Evolutionary conservation across 2,113 vertebrate genomes (phyloP).

Genomic region (Garra rufa): DNA sequence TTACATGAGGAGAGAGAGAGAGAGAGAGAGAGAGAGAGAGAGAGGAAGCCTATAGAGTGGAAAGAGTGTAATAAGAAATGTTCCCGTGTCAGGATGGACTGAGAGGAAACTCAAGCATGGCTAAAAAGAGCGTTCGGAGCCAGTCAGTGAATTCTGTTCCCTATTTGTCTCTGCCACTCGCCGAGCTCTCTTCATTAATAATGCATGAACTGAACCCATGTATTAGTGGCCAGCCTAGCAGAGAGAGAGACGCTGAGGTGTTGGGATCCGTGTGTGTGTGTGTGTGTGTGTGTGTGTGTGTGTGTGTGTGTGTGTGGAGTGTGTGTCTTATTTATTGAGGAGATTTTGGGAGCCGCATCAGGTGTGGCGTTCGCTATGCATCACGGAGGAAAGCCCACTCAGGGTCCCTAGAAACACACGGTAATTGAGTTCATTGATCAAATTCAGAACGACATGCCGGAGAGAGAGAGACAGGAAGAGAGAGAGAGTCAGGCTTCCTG

Average conservation of each 20-base stretch:
- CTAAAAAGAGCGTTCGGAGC: constrained; percentile 97
- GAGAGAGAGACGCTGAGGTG: constrained; percentile 82
- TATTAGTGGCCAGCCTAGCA: constrained; percentile 96
- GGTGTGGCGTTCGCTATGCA: constrained; percentile 76
- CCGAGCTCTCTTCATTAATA: constrained; percentile 96
- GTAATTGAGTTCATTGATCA: constrained; percentile 95
- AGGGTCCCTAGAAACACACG: constrained; percentile 76
- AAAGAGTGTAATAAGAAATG: constrained; percentile 37
- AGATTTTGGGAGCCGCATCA: constrained; percentile 76
- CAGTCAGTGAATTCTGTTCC: constrained; percentile 95
- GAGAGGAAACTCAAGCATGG: constrained; percentile 91
- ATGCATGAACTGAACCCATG: constrained; percentile 96
- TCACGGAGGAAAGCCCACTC: constrained; percentile 72
- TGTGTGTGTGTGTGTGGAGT: constrained; percentile 29
- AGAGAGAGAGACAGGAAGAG: constrained; percentile 32
- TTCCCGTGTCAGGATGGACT: constrained; percentile 87
- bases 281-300: constrained; percentile 58
- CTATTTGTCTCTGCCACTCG: constrained; percentile 99
- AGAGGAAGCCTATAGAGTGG: constrained; percentile 1
- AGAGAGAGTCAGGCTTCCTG: constrained; percentile 38
- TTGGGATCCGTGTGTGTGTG: background rate
- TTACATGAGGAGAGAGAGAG: constrained; percentile 60
- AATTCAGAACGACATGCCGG: constrained; percentile 60
- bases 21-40: constrained; percentile 6
- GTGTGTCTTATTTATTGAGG: constrained; percentile 81